These are phyloP conservation scores for Chorisops tibialis DNA, from an alignment of 2,888 invertebrate genomes.

Conservation along the genomic window DNA sequence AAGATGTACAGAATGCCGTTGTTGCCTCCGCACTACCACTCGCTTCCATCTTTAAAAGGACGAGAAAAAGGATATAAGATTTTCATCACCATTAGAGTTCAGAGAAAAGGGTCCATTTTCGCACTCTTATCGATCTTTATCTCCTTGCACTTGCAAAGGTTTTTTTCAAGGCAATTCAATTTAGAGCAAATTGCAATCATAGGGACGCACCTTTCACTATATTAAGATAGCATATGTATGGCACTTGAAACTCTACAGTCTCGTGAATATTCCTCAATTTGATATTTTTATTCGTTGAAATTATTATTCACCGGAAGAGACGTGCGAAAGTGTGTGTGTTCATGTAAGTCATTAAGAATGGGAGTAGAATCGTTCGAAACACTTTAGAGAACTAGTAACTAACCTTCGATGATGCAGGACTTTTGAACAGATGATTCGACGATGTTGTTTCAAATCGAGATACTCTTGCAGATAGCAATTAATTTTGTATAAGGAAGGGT, in stretches of 20 bases:
- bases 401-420: slow-evolving; percentile 7
- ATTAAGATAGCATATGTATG: no score
- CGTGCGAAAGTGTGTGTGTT: no score
- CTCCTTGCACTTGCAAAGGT: not conserved
- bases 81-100: not conserved
- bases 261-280: no score
- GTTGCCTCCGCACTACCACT: slow-evolving; percentile 4
- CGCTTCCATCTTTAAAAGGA: slow-evolving; percentile 3
- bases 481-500: no score
- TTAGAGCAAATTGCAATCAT: slow-evolving; percentile 14
- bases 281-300: no score
- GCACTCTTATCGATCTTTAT: not conserved
- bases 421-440: not conserved
- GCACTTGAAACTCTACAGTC: no score
- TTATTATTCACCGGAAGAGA: no score
- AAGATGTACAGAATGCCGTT: not conserved
- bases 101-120: not conserved
- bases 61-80: not conserved
- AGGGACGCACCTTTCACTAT: slow-evolving; percentile 3
- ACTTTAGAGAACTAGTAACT: not conserved
- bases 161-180: not conserved
- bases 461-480: no score
- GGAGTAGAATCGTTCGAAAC: no score
- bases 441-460: not conserved
- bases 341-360: no score